Base-by-base conservation (phyloP, 2,113 vertebrate genomes). In the Arvicanthis niloticus region DNA sequence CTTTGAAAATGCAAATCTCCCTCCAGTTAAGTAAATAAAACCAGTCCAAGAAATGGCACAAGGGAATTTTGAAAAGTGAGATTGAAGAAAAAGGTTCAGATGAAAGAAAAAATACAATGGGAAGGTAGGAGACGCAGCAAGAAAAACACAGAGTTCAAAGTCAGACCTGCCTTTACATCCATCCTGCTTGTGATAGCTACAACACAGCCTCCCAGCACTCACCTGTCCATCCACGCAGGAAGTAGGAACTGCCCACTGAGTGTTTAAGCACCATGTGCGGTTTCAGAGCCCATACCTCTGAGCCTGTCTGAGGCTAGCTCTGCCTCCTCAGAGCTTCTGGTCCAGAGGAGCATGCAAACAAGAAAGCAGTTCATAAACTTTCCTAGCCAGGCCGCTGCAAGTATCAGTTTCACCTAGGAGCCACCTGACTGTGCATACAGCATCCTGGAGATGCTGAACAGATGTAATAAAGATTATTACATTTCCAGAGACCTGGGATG, bases 1-100 rank as follows among this genome's bases (percentile, higher is more conserved):
- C 85, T 95, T 92, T 95, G 70, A 96, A 95, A 95, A 92, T 84
- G 70, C 58, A 90, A 91, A 75, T 96, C 45, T 56, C 65, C 42
- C 80, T 80, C 48, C 40, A 40, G 67, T 62, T 88, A 93, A 92
- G 87, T 87, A 91, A 91, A 94, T 51, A 94, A 70, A 93, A 40
- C 37, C 70, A 45, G 77, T 89, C 45, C 29, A 94, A 75, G 53
- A 91, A 88, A 88, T 53, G 42, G n/a, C 70, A 92, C 37, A 12
- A 9, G 51, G 1, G 26, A 42, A 84, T 60, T 93, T 85, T 22
- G 40, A 88, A 94, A 93, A 91, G 48, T 31, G 37, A 42, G 56
- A 85, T 48, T 68, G 51, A 92, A 92, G 67, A 53, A 77, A 86
- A 89, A 70, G 16, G 8, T 40, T 70, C 31, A n/a, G 51, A 84